Conservation (phyloP, 2,888 invertebrate genomes). For the Tineola bisselliella region DNA sequence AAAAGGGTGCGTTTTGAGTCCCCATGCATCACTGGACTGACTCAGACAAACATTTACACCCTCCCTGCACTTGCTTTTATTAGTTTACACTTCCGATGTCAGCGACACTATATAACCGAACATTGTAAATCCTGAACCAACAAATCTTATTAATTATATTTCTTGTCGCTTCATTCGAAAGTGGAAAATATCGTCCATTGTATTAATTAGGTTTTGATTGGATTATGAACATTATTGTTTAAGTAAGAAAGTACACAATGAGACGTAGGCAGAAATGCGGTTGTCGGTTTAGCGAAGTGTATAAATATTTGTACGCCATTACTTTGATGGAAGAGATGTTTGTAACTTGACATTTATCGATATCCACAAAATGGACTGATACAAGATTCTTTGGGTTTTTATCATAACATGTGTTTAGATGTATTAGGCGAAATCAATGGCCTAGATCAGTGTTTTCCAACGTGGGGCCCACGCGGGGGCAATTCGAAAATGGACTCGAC, state of each 20-base stretch:
- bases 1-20: conserved; percentile 6
- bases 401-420: too few relatives aligned
- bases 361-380: neutral
- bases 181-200: neutral
- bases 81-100: neutral
- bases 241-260: neutral
- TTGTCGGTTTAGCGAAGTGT: neutral
- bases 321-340: neutral
- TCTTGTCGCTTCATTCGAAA: neutral
- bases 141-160: neutral
- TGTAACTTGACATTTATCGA: neutral
- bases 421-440: too few relatives aligned
- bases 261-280: neutral
- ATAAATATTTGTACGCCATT: neutral
- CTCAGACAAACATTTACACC: conserved; percentile 5
- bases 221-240: neutral
- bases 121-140: too few relatives aligned
- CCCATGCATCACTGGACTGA: conserved; percentile 10
- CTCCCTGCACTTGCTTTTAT: neutral
- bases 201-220: neutral
- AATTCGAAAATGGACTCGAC: too few relatives aligned
- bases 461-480: too few relatives aligned
- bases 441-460: too few relatives aligned
- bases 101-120: neutral
- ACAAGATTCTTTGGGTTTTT: too few relatives aligned